phyloP scores from a whole-genome alignment of 2,113 vertebrate species.

The Tautogolabrus adspersus region DNA sequence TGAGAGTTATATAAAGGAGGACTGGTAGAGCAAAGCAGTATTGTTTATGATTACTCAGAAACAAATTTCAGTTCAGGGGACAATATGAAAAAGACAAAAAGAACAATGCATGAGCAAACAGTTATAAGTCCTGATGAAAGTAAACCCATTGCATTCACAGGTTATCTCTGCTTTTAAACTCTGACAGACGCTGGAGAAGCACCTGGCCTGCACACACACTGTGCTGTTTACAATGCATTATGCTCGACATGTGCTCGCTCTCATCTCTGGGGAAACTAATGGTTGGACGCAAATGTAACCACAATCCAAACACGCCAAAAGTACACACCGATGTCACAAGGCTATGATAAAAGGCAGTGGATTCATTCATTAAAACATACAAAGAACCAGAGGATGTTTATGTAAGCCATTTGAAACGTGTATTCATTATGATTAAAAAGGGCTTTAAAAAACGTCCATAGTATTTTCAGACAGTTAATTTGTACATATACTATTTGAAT shows the following conservation, averaged over 20 bases:
- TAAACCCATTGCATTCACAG: constrained; percentile 23
- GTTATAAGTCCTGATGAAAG: constrained; percentile 16
- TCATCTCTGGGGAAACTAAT: constrained; percentile 6
- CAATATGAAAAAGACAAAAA: not conserved
- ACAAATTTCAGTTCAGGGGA: constrained; percentile 7
- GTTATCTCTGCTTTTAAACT: constrained; percentile 44
- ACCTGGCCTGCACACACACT: constrained; percentile 67
- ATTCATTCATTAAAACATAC: not conserved
- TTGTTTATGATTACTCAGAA: constrained; percentile 25
- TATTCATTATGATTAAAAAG: no score
- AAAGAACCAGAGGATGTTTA: constrained; percentile 8
- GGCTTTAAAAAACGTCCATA: not conserved
- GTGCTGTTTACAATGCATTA: constrained; percentile 49
- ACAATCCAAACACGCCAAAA: constrained; percentile 21
- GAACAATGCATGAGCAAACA: constrained; percentile 28
- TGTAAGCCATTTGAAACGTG: not conserved
- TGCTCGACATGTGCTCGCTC: constrained; percentile 30
- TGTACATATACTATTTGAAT: not conserved
- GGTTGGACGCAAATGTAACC: not conserved
- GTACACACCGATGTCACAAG: not conserved
- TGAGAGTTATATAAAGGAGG: constrained; percentile 4
- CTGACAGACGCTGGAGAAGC: constrained; percentile 56
- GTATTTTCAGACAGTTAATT: not conserved
- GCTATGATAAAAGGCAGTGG: not conserved
- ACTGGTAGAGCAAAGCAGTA: not conserved